Percentiles rank a stretch among this genome's conserved stretches.
Evolutionary conservation across 2,888 invertebrate genomes (phyloP).

Genomic region (Notocelia uddmanniana): DNA sequence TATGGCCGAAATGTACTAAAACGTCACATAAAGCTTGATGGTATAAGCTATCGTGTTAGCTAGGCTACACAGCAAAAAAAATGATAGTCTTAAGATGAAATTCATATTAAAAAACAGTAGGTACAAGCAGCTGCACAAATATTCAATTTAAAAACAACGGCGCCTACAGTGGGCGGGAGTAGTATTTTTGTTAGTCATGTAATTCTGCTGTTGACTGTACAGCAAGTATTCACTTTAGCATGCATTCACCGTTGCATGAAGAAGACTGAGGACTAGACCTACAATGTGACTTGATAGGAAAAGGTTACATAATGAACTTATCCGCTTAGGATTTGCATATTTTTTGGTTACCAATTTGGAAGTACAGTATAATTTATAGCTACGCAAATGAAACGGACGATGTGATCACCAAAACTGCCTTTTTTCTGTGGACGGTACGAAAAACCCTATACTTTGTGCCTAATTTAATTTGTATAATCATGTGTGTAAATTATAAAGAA

Average conservation of each 20-base stretch:
- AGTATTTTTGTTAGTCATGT: background rate
- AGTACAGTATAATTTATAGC: background rate
- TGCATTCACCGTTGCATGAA: too few relatives aligned
- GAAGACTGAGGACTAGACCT: too few relatives aligned
- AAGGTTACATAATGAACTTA: too few relatives aligned
- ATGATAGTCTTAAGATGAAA: constrained; percentile 9
- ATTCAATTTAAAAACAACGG: background rate
- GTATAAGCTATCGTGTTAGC: too few relatives aligned
- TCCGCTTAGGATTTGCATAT: too few relatives aligned
- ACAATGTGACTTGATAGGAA: too few relatives aligned
- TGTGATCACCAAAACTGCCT: background rate
- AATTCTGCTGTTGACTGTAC: background rate
- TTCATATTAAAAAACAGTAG: background rate
- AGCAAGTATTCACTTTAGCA: background rate
- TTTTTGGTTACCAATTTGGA: too few relatives aligned
- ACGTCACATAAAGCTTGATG: too few relatives aligned
- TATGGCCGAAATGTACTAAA: too few relatives aligned
- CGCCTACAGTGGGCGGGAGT: background rate
- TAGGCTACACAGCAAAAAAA: too few relatives aligned
- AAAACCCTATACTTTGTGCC: background rate
- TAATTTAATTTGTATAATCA: constrained; percentile 1
- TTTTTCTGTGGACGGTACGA: background rate
- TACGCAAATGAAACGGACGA: background rate
- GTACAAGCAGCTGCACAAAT: background rate
- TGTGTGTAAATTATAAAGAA: background rate